A percentile compares a stretch with the other conserved stretches of the same genome.
Evolutionary conservation across 2,888 invertebrate genomes (phyloP).

Genomic region (Eupithecia vulgata): DNA sequence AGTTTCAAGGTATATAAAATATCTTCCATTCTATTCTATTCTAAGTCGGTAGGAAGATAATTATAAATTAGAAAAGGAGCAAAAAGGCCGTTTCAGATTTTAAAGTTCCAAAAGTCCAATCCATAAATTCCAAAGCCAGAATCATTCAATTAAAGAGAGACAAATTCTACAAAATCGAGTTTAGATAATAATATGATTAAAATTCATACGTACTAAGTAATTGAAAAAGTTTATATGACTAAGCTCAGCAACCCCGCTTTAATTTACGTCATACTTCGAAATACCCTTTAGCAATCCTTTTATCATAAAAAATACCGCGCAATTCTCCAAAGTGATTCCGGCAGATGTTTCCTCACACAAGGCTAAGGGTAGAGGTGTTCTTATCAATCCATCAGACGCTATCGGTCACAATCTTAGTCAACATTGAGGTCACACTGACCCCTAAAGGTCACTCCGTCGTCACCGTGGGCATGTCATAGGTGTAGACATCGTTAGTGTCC

Average conservation of each 20-base stretch:
- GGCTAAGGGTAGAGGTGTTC: background rate
- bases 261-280: background rate
- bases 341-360: background rate
- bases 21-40: too few species aligned
- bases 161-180: background rate
- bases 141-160: background rate
- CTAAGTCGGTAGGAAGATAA: too few species aligned
- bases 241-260: background rate
- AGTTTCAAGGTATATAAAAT: too few species aligned
- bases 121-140: background rate
- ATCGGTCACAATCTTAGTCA: slow-evolving; percentile 36
- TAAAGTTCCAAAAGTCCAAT: background rate
- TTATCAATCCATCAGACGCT: slow-evolving; percentile 7
- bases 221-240: background rate
- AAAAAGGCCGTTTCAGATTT: background rate
- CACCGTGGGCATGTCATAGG: slow-evolving; percentile 33
- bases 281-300: background rate
- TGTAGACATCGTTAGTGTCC: slow-evolving; percentile 43
- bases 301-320: background rate
- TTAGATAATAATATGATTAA: background rate
- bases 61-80: background rate
- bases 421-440: slow-evolving; percentile 40
- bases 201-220: background rate
- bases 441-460: slow-evolving; percentile 34
- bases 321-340: background rate